phyloP scores from a whole-genome alignment of 2,113 vertebrate genomes.

The Ranitomeya variabilis region DNA sequence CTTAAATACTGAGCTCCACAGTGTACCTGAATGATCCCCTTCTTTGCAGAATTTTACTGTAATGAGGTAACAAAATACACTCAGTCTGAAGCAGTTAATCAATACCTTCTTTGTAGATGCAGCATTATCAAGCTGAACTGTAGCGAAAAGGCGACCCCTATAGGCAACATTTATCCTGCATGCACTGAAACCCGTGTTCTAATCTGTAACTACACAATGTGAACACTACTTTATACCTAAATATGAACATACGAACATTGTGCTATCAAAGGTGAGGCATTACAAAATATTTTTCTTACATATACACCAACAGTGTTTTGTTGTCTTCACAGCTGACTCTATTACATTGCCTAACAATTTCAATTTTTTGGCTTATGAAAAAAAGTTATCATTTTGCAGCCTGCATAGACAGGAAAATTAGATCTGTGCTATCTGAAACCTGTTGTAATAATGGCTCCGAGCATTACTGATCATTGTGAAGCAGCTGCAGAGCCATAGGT shows the following conservation, averaged over 20 bases:
- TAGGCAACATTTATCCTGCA: constrained; percentile 56
- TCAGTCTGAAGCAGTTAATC: background rate
- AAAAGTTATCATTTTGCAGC: too few species aligned
- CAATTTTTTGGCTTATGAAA: too few species aligned
- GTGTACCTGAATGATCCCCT: background rate
- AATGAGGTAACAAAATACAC: constrained; percentile 9
- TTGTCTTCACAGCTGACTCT: too few species aligned
- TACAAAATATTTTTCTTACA: background rate
- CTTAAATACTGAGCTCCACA: constrained; percentile 3
- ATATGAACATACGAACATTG: background rate
- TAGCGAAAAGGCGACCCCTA: constrained; percentile 72
- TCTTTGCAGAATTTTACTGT: background rate
- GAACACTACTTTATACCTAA: background rate
- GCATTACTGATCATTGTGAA: too few species aligned
- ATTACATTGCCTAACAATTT: too few species aligned
- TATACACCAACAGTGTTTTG: too few species aligned
- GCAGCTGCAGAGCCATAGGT: too few species aligned
- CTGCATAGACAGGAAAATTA: too few species aligned
- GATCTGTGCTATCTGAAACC: too few species aligned
- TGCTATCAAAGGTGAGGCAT: constrained; percentile 43
- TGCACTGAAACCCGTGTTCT: background rate
- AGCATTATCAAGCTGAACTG: constrained; percentile 35
- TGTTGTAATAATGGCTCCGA: too few species aligned
- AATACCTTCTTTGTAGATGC: background rate
- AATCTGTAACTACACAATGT: background rate